Base-by-base conservation (phyloP, 2,113 vertebrate species). In the Phainopepla nitens region DNA sequence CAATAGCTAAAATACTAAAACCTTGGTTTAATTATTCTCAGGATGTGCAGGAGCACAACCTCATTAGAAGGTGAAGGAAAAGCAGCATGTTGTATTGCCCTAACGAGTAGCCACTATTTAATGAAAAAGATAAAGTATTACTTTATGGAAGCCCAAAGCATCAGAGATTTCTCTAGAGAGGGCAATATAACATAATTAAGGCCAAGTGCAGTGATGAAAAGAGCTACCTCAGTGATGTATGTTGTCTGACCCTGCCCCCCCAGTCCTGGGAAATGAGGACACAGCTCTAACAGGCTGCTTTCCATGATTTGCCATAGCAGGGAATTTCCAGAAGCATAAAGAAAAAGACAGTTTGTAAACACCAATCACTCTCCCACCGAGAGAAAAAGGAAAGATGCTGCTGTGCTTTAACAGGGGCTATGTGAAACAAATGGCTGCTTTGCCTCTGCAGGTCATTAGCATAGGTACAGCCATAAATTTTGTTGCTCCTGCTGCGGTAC, bases 381-480 rank as follows among this genome's bases (percentile, higher is more conserved):
- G 86, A 86, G 76, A 29, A 85, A 91, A 47, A 36, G 71, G 56
- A 73, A 54, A 39, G 79, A 62, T 64, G 76, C 82, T 60, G 51
- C 82, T 86, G 90, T 51, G 85, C 35, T 86, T 60, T 62, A 94
- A 56, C 75, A 45, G 76, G 51, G 80, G 41, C 90, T 66, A 13
- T 1, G 4, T 9, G 64, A 80, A 93, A 93, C 54, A 90, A 94
- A 95, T 11, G 64, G 50, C 76, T 78, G 76, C 75, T 93, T 75
- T 93, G 71, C 66, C 71, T 31, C 76, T 71, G 88, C 82, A 62
- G 93, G 85, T 78, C 82, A 78, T 96, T 94, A 96, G 89, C 83
- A 83, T 25, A 90, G 96, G 80, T 77, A 96, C 71, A 92, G 39
- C 71, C 60, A 83, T 86, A 44, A 90, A 95, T 95, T 58, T 3